A percentile compares a stretch with the other conserved stretches of the same genome.
Evolutionary conservation across 2,113 vertebrate genomes (phyloP).

Genomic region (Bothrops jararaca): DNA sequence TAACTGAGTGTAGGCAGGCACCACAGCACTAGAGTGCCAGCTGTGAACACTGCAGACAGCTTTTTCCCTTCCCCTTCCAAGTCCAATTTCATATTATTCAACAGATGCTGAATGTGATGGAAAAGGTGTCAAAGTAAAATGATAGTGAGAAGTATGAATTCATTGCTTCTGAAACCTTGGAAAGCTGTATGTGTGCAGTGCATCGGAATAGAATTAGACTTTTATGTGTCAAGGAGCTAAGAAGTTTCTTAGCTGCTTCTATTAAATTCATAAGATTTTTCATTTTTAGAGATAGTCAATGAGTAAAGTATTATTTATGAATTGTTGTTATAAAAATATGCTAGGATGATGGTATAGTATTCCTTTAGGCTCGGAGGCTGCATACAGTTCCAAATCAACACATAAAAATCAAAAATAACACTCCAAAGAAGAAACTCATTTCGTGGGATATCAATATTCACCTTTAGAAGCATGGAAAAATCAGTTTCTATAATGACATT

Average conservation of each 20-base stretch:
- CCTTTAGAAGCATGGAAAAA: neutral
- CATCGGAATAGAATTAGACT: slow-evolving; percentile 18
- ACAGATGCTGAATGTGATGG: slow-evolving; percentile 44
- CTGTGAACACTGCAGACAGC: slow-evolving; percentile 50
- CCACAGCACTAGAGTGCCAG: slow-evolving; percentile 39
- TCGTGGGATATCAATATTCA: neutral
- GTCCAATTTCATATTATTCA: slow-evolving; percentile 52
- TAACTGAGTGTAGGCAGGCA: slow-evolving; percentile 63
- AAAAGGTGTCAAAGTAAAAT: slow-evolving; percentile 66
- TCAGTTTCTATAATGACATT: neutral
- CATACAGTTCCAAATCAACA: neutral
- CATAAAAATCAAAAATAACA: neutral
- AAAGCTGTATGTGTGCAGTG: slow-evolving; percentile 42
- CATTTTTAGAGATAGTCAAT: slow-evolving; percentile 20
- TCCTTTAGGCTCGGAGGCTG: slow-evolving; percentile 7
- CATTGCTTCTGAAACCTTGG: slow-evolving; percentile 36
- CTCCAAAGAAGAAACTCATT: neutral
- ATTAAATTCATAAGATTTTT: slow-evolving; percentile 3
- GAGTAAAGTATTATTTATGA: slow-evolving; percentile 48
- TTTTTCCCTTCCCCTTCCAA: slow-evolving; percentile 22
- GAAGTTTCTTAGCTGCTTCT: slow-evolving; percentile 28
- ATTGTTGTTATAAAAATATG: slow-evolving; percentile 29
- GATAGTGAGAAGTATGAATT: slow-evolving; percentile 55
- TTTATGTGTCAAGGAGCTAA: slow-evolving; percentile 30
- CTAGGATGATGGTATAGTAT: slow-evolving; percentile 22